These are phyloP conservation scores for Strix occidentalis DNA, from an alignment of 2,797 vertebrate species.

Conservation along the genomic window DNA sequence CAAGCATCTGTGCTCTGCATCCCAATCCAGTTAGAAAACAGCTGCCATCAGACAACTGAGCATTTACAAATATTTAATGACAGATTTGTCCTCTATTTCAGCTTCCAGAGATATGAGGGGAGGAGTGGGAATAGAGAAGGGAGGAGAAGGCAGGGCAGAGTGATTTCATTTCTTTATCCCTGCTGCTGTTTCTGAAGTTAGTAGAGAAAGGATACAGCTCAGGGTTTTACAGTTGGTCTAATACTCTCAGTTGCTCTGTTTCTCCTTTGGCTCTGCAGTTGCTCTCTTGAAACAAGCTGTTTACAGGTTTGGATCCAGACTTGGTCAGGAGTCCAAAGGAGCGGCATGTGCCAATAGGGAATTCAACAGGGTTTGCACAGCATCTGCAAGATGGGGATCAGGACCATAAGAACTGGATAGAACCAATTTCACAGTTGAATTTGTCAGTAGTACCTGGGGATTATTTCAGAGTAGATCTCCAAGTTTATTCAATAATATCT, in stretches of 20 bases:
- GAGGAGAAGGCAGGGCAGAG: not conserved
- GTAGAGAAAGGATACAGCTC: not conserved
- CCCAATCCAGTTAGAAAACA: constrained; percentile 44
- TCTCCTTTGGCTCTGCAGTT: not conserved
- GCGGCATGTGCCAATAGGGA: accelerated
- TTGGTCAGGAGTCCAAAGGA: not conserved
- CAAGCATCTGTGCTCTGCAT: constrained; percentile 48
- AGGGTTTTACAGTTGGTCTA: not conserved
- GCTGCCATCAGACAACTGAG: constrained; percentile 47
- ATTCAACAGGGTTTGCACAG: not conserved
- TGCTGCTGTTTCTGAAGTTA: not conserved
- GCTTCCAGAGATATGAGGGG: not conserved
- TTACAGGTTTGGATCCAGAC: not conserved
- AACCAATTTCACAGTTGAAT: not conserved
- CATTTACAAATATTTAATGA: constrained; percentile 70
- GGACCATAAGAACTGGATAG: not conserved
- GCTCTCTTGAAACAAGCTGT: not conserved
- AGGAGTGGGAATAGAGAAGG: not conserved
- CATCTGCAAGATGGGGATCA: not conserved
- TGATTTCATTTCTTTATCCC: not conserved
- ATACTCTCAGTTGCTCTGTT: not conserved
- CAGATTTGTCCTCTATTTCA: constrained; percentile 58
- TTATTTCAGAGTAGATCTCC: not conserved
- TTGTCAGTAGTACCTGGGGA: not conserved
- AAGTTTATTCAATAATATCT: not conserved